Evolutionary conservation across 30 jellyfish, hydroid and myxozoan genomes (phyloP).

Genomic region (Rhopilema esculentum): DNA sequence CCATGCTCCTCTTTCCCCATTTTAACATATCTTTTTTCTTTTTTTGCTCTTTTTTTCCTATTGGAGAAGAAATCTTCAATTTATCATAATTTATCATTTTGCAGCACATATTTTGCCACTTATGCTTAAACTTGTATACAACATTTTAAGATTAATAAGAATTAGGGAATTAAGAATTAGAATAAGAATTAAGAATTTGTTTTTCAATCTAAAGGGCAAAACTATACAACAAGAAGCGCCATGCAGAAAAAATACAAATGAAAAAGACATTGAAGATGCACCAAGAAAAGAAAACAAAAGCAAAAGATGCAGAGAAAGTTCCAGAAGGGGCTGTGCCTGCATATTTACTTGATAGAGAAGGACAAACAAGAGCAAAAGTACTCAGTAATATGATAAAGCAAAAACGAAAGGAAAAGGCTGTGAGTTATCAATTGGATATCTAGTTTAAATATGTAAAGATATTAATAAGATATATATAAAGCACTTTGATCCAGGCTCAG

Average conservation of each 20-base stretch:
- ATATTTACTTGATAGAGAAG: conserved; percentile 96
- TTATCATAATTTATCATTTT: too few relatives aligned
- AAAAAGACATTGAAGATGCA: conserved; percentile 97
- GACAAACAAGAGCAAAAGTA: conserved; percentile 97
- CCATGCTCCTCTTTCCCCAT: background rate
- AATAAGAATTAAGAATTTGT: too few relatives aligned
- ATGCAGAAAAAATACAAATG: conserved; percentile 97
- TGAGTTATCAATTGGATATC: conserved; percentile 24
- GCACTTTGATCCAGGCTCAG: too few relatives aligned
- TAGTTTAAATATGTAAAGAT: background rate
- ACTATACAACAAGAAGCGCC: conserved; percentile 94
- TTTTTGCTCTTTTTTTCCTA: background rate
- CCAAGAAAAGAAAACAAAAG: conserved; percentile 93
- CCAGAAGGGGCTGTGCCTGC: conserved; percentile 99
- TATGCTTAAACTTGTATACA: too few relatives aligned
- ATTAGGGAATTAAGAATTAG: background rate
- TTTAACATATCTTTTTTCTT: background rate
- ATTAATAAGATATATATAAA: background rate
- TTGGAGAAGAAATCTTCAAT: too few relatives aligned
- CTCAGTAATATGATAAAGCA: conserved; percentile 97
- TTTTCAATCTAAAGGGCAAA: conserved; percentile 76
- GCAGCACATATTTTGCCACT: background rate
- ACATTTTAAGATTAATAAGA: background rate
- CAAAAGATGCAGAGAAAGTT: conserved; percentile 79
- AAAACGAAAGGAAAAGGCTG: conserved; percentile 99